A percentile compares a stretch with the other conserved stretches of the same genome.
Conservation (phyloP, 2,888 invertebrate species). For the Eilema griseolum region DNA sequence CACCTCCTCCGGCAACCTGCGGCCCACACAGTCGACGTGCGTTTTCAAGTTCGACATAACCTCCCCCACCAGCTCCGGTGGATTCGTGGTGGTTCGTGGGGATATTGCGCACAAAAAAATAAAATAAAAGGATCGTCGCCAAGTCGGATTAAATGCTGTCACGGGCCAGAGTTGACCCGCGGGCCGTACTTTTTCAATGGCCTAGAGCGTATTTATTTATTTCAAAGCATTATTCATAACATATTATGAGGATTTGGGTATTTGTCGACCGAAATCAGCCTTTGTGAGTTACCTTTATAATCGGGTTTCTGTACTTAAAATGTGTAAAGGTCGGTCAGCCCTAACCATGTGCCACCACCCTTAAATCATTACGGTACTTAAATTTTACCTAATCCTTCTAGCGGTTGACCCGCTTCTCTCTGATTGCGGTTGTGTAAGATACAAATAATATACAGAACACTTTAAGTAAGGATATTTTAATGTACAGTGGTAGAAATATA, state of each 20-base stretch:
- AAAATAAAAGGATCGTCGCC: too few species aligned
- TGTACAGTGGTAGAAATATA: conserved; percentile 39
- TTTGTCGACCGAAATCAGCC: conserved; percentile 22
- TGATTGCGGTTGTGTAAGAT: conserved; percentile 66
- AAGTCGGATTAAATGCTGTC: too few species aligned
- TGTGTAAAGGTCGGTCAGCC: conserved; percentile 32
- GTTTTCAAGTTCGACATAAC: too few species aligned
- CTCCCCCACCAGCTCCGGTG: too few species aligned
- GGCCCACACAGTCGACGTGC: too few species aligned
- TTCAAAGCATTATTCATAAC: conserved; percentile 17
- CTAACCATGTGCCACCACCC: conserved; percentile 37
- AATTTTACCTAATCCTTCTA: conserved; percentile 70
- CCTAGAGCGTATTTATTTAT: background rate
- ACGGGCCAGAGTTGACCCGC: too few species aligned
- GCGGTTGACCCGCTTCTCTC: conserved; percentile 60
- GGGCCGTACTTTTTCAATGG: background rate
- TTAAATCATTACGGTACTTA: conserved; percentile 69
- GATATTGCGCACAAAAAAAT: too few species aligned
- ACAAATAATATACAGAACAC: conserved; percentile 55
- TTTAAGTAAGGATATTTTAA: conserved; percentile 39
- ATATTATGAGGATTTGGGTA: conserved; percentile 17
- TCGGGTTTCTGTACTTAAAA: conserved; percentile 19
- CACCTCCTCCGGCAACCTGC: too few species aligned
- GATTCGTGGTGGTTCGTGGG: too few species aligned
- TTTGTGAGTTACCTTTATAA: conserved; percentile 19